A percentile compares a stretch with the other conserved stretches of the same genome.
phyloP scores from a whole-genome alignment of 2,888 invertebrate genomes.

The Dolomedes plantarius region DNA sequence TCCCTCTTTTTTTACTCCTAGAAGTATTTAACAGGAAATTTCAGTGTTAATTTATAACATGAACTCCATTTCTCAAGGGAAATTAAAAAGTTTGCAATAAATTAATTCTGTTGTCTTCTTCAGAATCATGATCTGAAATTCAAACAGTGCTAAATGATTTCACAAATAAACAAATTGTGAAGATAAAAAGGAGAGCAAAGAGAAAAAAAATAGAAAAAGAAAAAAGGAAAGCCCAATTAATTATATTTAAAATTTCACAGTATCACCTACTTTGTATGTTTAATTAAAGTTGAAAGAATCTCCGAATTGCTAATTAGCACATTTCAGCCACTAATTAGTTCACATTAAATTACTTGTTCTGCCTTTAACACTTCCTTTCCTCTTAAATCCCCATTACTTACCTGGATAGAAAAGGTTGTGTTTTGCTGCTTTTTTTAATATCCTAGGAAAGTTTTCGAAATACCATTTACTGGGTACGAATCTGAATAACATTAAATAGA shows the following conservation, averaged over 20 bases:
- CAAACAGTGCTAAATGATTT: background rate
- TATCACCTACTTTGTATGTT: background rate
- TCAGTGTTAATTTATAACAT: no score
- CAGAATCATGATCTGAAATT: background rate
- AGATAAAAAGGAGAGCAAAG: background rate
- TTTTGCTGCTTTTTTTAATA: no score
- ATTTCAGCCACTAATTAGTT: background rate
- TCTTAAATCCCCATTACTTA: background rate
- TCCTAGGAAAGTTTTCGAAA: no score
- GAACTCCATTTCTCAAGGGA: no score
- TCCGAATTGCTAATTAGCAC: background rate
- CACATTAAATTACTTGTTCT: background rate
- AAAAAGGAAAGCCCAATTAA: background rate
- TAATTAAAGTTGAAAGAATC: constrained; percentile 5
- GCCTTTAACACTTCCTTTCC: background rate
- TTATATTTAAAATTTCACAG: background rate
- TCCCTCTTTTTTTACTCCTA: no score
- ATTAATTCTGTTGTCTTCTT: no score
- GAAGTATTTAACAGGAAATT: no score
- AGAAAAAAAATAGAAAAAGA: no score
- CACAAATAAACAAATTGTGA: background rate
- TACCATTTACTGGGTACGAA: no score
- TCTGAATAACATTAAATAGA: no score
- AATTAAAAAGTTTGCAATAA: no score
- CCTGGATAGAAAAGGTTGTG: background rate